phyloP scores from a whole-genome alignment of 2,113 vertebrate species.

The Monarcha castaneiventris region DNA sequence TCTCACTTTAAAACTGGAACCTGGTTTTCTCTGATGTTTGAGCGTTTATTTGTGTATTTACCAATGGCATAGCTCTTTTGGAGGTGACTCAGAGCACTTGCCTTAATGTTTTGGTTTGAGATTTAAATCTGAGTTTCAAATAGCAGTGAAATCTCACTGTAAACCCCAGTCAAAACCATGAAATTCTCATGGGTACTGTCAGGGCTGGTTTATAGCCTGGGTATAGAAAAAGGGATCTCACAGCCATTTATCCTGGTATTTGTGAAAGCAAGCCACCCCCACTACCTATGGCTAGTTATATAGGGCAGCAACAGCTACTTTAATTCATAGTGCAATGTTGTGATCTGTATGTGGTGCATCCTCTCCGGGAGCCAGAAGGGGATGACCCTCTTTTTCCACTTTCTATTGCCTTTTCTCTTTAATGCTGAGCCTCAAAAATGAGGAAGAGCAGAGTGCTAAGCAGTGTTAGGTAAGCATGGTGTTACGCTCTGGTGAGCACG shows the following conservation, averaged over 20 bases:
- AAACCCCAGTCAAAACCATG: background rate
- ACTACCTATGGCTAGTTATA: background rate
- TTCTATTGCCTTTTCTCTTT: background rate
- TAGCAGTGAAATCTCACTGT: background rate
- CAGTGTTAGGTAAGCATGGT: fast-evolving
- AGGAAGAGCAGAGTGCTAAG: background rate
- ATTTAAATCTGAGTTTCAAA: background rate
- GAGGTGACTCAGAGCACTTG: background rate
- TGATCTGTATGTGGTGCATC: background rate
- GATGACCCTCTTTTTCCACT: background rate
- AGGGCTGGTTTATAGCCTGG: background rate
- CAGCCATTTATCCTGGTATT: background rate
- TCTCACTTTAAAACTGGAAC: background rate
- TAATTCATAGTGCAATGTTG: background rate
- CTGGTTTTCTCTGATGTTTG: background rate
- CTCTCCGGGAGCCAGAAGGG: background rate
- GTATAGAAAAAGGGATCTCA: background rate
- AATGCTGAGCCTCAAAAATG: background rate
- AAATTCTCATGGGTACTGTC: background rate
- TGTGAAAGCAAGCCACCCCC: background rate
- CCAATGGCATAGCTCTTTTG: fast-evolving
- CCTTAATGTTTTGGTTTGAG: background rate
- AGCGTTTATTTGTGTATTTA: background rate
- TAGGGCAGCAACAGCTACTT: background rate
- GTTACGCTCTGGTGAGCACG: background rate